Conservation (phyloP, 2,113 vertebrate species). For the Eira barbara region DNA sequence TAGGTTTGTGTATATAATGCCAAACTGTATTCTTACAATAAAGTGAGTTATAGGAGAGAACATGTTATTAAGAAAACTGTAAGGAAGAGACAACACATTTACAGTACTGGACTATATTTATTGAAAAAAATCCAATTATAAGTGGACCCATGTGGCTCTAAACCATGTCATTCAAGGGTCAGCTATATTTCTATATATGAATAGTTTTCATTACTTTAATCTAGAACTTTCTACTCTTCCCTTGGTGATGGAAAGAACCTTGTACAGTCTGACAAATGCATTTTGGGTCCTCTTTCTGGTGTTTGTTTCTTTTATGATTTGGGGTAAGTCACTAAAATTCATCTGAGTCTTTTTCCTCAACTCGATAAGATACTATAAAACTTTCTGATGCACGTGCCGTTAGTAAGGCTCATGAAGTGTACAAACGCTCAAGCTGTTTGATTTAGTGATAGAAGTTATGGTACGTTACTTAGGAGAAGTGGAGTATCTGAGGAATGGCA, state of each 20-base stretch:
- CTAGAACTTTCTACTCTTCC: not conserved
- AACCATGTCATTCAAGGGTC: not conserved
- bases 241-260: not conserved
- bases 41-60: not conserved
- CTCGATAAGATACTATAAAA: not conserved
- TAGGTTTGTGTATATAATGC: not conserved
- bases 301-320: constrained; percentile 26
- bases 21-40: not conserved
- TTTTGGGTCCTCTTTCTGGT: not conserved
- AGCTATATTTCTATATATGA: not conserved
- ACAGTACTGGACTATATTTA: not conserved
- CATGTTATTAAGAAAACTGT: not conserved
- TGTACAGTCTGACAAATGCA: not conserved
- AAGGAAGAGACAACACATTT: not conserved
- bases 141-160: not conserved
- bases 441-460: constrained; percentile 37
- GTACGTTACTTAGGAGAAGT: not conserved
- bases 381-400: not conserved
- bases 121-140: not conserved
- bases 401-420: not conserved
- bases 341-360: not conserved
- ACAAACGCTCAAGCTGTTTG: constrained; percentile 16
- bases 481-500: not conserved
- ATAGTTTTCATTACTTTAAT: not conserved
- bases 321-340: constrained; percentile 11